A percentile compares a stretch with the other conserved stretches of the same genome.
Conservation (phyloP, 2,113 vertebrate species). For the Gadus chalcogrammus region DNA sequence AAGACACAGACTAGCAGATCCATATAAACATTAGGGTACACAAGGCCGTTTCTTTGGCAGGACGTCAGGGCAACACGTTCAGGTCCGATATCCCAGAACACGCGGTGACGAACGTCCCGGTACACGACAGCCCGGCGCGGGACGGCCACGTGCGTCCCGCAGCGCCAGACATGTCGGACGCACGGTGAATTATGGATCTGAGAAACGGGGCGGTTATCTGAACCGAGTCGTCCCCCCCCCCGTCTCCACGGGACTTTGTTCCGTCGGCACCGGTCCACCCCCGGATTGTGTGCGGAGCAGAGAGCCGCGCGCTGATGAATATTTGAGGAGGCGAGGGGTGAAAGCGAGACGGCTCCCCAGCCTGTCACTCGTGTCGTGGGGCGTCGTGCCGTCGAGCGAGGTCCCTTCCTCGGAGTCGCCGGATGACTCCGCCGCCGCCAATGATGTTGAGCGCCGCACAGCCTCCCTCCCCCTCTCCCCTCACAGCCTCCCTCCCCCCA, state of each 20-base stretch:
- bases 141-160: constrained; percentile 67
- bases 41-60: too few relatives aligned
- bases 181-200: constrained; percentile 12
- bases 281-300: constrained; percentile 42
- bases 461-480: too few relatives aligned
- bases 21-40: too few relatives aligned
- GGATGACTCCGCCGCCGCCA: constrained; percentile 40
- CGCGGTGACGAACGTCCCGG: too few relatives aligned
- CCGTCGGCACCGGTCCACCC: constrained; percentile 57
- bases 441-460: constrained; percentile 8
- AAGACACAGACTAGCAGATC: too few relatives aligned
- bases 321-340: constrained; percentile 61
- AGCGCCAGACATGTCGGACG: constrained; percentile 56
- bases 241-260: constrained; percentile 52
- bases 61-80: too few relatives aligned
- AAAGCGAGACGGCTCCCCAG: constrained; percentile 65
- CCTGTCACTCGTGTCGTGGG: constrained; percentile 61
- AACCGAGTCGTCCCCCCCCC: constrained; percentile 62
- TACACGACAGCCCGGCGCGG: too few relatives aligned
- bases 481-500: constrained; percentile 11
- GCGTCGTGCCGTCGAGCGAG: constrained; percentile 47
- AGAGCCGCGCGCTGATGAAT: constrained; percentile 49
- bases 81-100: too few relatives aligned
- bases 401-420: constrained; percentile 53
- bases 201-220: constrained; percentile 42